phyloP scores from a whole-genome alignment of 2,888 invertebrate species.

The Nineta flava region DNA sequence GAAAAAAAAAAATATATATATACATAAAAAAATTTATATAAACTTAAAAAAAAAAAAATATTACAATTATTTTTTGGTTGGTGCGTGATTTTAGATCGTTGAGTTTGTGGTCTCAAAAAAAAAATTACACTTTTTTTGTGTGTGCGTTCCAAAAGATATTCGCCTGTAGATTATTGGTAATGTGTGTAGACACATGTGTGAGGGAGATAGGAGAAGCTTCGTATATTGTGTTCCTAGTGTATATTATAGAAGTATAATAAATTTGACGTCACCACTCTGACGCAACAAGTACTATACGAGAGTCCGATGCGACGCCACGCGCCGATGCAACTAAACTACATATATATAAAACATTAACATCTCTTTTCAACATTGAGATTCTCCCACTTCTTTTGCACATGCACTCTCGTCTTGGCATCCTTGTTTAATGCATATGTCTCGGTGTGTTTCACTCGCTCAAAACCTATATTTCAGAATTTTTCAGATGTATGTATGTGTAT shows the following conservation, averaged over 20 bases:
- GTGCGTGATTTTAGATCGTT: not conserved
- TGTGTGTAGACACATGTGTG: too few relatives aligned
- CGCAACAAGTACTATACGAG: slow-evolving; percentile 26
- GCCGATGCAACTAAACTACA: slow-evolving; percentile 22
- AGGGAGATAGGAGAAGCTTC: too few relatives aligned
- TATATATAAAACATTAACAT: slow-evolving; percentile 18
- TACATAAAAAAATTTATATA: too few relatives aligned
- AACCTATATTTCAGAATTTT: not conserved
- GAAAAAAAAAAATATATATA: too few relatives aligned
- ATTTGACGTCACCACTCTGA: slow-evolving; percentile 26
- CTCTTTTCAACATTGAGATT: slow-evolving; percentile 19
- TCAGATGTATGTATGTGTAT: not conserved
- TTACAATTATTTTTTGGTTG: not conserved
- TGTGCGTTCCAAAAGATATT: not conserved
- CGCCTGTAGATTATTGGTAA: not conserved
- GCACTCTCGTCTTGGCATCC: slow-evolving; percentile 14
- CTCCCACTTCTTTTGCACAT: slow-evolving; percentile 17
- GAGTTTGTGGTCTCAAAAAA: not conserved
- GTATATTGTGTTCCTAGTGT: too few relatives aligned
- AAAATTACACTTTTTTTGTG: not conserved
- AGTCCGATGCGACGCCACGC: slow-evolving; percentile 20
- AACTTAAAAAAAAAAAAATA: too few relatives aligned
- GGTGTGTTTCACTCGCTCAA: not conserved
- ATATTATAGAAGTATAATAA: too few relatives aligned
- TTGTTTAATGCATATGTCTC: slow-evolving; percentile 12